Evolutionary conservation across 2,797 vertebrate genomes (phyloP).

Genomic region (Gambusia yucatana): DNA sequence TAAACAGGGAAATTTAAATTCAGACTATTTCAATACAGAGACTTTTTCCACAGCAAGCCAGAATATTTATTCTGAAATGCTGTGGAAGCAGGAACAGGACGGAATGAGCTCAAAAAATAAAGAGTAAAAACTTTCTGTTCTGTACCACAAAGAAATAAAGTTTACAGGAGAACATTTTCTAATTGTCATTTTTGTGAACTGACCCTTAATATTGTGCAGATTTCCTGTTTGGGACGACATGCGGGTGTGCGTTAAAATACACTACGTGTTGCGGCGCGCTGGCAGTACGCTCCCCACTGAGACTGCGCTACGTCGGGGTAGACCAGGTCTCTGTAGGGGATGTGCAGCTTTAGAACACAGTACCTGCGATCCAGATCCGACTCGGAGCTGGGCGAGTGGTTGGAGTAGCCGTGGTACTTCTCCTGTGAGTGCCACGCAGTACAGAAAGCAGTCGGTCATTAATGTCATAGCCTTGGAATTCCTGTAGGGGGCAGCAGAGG

Average conservation of each 20-base stretch:
- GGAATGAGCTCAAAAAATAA: background rate
- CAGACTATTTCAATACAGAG: background rate
- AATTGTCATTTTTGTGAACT: conserved; percentile 14
- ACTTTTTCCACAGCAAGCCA: background rate
- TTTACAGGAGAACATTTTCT: background rate
- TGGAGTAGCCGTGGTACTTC: conserved; percentile 85
- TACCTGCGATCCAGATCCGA: conserved; percentile 95
- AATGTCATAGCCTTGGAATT: background rate
- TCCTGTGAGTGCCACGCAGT: conserved; percentile 77
- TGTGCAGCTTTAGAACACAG: conserved; percentile 84
- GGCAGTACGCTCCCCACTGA: conserved; percentile 78
- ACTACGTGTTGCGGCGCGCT: conserved; percentile 53
- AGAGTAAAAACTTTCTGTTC: background rate
- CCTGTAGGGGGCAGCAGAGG: conserved; percentile 69
- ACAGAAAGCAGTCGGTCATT: conserved; percentile 13
- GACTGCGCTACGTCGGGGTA: conserved; percentile 68
- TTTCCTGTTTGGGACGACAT: conserved; percentile 1
- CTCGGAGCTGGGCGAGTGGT: conserved; percentile 85
- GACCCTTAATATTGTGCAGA: conserved; percentile 15
- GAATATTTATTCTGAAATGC: background rate
- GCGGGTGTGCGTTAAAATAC: conserved; percentile 27
- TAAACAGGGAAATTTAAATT: background rate
- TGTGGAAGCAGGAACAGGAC: background rate
- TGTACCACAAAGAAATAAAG: background rate
- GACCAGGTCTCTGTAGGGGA: conserved; percentile 81